A percentile compares a stretch with the other conserved stretches of the same genome.
Conservation (phyloP, 1,140 invertebrate genomes). For the Galleria mellonella region DNA sequence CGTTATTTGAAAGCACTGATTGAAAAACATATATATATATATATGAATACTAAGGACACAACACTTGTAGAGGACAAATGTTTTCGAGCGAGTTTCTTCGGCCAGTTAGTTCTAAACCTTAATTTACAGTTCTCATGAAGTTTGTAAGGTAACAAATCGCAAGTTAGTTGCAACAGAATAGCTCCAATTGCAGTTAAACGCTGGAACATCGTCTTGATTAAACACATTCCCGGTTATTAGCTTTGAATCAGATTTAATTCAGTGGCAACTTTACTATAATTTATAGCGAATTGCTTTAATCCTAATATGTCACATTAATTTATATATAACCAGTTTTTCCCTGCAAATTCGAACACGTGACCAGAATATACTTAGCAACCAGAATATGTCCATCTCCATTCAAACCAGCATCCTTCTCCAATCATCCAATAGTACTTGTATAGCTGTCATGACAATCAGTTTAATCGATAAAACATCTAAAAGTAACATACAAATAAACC, state of each 20-base stretch:
- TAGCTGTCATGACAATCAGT: too few species aligned
- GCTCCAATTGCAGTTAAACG: slow-evolving; percentile 16
- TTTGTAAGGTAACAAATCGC: slow-evolving; percentile 18
- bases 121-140: slow-evolving; percentile 30
- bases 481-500: too few species aligned
- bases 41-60: too few species aligned
- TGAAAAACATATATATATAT: too few species aligned
- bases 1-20: too few species aligned
- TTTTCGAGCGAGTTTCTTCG: slow-evolving; percentile 22
- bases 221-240: slow-evolving; percentile 17
- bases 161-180: slow-evolving; percentile 12
- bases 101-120: slow-evolving; percentile 38
- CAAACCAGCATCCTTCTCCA: too few species aligned
- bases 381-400: not conserved
- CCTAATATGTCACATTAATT: too few species aligned
- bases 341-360: not conserved
- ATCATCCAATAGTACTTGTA: too few species aligned
- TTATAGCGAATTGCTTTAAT: too few species aligned
- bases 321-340: too few species aligned
- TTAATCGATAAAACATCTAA: too few species aligned
- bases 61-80: slow-evolving; percentile 23
- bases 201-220: slow-evolving; percentile 14
- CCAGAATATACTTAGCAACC: not conserved
- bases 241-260: slow-evolving; percentile 12
- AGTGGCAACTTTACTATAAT: too few species aligned